Percentiles rank a stretch among this genome's conserved stretches.
These are phyloP conservation scores for Paradisaea rubra DNA, from an alignment of 2,113 vertebrate species.

Conservation along the genomic window DNA sequence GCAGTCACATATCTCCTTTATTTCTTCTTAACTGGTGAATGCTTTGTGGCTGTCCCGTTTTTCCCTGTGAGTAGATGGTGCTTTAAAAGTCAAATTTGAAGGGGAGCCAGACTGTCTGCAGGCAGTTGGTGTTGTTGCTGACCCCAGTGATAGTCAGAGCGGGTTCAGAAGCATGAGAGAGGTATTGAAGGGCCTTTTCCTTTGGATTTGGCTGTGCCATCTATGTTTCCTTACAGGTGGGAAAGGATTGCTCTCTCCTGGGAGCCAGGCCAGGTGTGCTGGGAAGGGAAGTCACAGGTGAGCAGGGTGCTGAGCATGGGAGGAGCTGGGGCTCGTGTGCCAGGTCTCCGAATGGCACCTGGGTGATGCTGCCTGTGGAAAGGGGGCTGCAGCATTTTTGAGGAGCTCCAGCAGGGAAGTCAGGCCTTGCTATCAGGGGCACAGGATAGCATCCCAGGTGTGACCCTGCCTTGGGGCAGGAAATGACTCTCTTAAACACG, in stretches of 20 bases:
- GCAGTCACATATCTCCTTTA: not conserved
- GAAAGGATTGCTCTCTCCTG: not conserved
- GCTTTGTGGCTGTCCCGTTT: not conserved
- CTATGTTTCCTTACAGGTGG: not conserved
- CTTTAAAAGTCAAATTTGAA: not conserved
- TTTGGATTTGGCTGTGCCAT: not conserved
- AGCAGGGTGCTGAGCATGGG: not conserved
- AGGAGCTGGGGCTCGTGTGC: not conserved
- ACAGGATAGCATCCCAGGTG: not conserved
- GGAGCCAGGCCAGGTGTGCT: not conserved
- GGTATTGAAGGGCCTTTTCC: not conserved
- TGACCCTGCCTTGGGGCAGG: not conserved
- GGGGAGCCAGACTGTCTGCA: not conserved
- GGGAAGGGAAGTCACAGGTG: not conserved
- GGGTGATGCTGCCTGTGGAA: not conserved
- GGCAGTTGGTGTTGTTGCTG: not conserved
- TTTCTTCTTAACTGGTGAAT: not conserved
- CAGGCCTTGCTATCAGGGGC: not conserved
- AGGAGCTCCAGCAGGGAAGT: not conserved
- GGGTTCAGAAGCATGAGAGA: not conserved
- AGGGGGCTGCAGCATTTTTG: not conserved
- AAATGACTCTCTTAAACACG: not conserved
- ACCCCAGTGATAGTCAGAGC: not conserved
- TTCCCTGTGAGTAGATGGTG: not conserved
- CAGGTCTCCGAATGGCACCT: accelerated